Evolutionary conservation across 2,888 invertebrate genomes (phyloP), one percentile per base, ranked within the genome.

Genomic region (Volucella bombylans): DNA sequence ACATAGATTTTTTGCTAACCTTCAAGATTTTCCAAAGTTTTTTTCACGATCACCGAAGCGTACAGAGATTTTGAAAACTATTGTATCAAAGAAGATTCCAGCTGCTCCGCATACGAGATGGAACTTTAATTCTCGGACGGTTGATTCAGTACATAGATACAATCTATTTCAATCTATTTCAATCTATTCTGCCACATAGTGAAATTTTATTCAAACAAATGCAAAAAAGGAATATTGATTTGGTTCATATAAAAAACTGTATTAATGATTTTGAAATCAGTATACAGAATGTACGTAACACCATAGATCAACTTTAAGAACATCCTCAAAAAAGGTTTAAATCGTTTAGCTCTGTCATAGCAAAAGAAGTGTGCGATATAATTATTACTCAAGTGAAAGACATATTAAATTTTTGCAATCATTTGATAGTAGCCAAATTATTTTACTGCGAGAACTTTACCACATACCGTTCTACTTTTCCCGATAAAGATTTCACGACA

Each of bases 1-100:
- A 18, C 18, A 18, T 1, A 18, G 18, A 18, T 18, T 18, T 18
- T 18, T 18, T 18, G 18, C 18, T 18, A 18, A 18, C 18, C 18
- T 18, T 18, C 18, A 18, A 18, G 43, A 1, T 43, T 43, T 43
- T 43, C 9, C 43, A 43, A 43, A 43, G 43, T 64, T 65, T 65
- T n/a, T 68, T 45, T 50, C 54, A 55, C 43, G 68, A 68, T 68
- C 55, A 43, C 68, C 54, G 45, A 68, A 54, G 68, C 18, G 18
- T 18, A 18, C 18, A 18, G 18, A 18, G 18, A 43, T 65, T 41
- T 65, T 65, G 64, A 65, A 65, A 65, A 50, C 50, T 31, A 41
- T 65, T 9, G 39, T 65, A 18, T 18, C 64, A 64, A 64, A 64
- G 38, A 64, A 64, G 64, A 49, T 64, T 64, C 64, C 64, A 64